Percentiles rank a stretch among this genome's conserved stretches.
These are phyloP conservation scores for Dexiosoma caninum DNA, from an alignment of 2,888 invertebrate genomes.

Conservation along the genomic window DNA sequence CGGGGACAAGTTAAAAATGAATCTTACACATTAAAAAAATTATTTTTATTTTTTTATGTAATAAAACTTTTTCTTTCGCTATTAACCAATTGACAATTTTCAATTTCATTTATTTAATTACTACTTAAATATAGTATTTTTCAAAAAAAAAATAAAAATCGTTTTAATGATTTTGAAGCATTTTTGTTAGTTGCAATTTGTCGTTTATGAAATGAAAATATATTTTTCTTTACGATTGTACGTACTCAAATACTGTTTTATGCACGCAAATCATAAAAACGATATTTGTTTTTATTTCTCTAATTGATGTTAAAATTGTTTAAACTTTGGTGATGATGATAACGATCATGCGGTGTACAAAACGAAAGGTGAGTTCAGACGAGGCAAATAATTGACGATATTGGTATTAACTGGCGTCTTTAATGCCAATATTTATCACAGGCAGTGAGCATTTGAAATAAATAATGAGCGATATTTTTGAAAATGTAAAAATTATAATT, in stretches of 20 bases:
- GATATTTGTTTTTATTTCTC: background rate
- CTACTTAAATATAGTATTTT: background rate
- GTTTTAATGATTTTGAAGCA: background rate
- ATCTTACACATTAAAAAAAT: background rate
- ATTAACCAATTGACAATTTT: conserved; percentile 13
- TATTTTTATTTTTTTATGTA: background rate
- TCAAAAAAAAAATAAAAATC: background rate
- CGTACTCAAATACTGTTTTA: background rate
- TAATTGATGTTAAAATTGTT: conserved; percentile 30
- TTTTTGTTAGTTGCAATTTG: conserved; percentile 30
- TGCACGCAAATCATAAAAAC: conserved; percentile 30
- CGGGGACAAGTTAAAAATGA: background rate
- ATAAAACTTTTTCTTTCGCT: background rate
- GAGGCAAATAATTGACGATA: background rate
- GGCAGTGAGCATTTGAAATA: no score
- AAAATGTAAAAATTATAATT: no score
- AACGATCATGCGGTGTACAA: background rate
- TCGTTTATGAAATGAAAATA: conserved; percentile 25
- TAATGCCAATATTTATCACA: no score
- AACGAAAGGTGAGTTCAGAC: background rate
- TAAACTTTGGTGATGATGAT: background rate
- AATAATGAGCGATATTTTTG: no score
- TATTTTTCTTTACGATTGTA: background rate
- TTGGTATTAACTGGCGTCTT: no score
- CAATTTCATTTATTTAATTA: conserved; percentile 16